Base-by-base conservation (phyloP, 2,797 vertebrate species). In the Brachyalestes nurse region DNA sequence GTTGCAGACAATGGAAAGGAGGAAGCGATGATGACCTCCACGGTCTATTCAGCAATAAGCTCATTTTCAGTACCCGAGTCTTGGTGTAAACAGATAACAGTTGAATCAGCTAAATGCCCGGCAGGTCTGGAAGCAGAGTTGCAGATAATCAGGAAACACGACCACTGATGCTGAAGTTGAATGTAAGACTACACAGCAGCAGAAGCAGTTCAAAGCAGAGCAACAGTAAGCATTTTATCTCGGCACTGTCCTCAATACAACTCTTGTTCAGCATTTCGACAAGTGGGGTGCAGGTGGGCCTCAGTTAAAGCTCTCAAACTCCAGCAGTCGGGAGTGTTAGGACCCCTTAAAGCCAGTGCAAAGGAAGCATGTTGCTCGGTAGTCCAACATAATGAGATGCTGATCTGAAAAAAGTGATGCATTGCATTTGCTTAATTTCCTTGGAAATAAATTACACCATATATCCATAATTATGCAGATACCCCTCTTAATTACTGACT, bases 1-100 rank as follows among this genome's bases (percentile, higher is more conserved):
- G 79, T 80, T 90, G 81, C 84, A 85, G 84, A 85, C 69, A 72
- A 53, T 72, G 82, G 74, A 72, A 86, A 81, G 88, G 67, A 72
- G 76, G 84, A 79, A 86, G 83, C 81, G 75, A 66, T 58, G 86
- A 86, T 87, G 86, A 82, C 88, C 84, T 84, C 80, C 85, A 82
- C 82, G 84, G 80, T 84, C 75, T 80, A 80, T 67, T 88, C 86
- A 85, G 25, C 47, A 72, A 74, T 79, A 83, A 69, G 40, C 62
- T 49, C 70, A 78, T 77, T 80, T 79, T 81, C 67, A 58, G 61
- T 42, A 40, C 25, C 34, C 13, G 21, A 51, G 47, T 65, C 25
- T 42, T 14, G 76, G 70, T 61, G 47, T 57, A 74, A 76, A 70
- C 64, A 60, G 71, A 73, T 65, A 62, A 77, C 42, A 74, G 53